phyloP scores from a whole-genome alignment of 2,113 vertebrate species.

The Zosterops pallidus region DNA sequence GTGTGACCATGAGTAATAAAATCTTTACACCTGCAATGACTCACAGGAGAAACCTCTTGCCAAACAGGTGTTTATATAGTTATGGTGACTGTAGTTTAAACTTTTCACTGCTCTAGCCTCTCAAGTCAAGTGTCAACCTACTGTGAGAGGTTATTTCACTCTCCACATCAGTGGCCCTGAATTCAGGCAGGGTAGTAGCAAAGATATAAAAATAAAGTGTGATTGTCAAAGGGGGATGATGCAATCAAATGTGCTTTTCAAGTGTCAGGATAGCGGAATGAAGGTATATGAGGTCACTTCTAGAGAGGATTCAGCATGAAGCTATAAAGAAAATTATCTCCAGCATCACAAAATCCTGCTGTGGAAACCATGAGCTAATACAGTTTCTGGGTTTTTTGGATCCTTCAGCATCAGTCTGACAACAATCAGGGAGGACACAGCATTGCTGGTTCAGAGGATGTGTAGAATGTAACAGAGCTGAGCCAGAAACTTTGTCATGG shows the following conservation, averaged over 20 bases:
- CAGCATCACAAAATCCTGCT: neutral
- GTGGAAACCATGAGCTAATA: neutral
- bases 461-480: neutral
- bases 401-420: neutral
- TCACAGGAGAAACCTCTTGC: conserved; percentile 37
- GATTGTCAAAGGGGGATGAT: neutral
- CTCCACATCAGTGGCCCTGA: conserved; percentile 13
- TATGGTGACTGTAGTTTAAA: conserved; percentile 28
- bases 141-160: neutral
- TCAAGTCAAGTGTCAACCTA: conserved; percentile 18
- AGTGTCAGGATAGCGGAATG: neutral
- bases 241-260: neutral
- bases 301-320: neutral
- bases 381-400: neutral
- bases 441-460: neutral
- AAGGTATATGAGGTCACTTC: neutral
- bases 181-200: conserved; percentile 32
- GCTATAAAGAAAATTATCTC: neutral
- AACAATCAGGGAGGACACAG: neutral
- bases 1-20: conserved; percentile 55
- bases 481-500: neutral
- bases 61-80: conserved; percentile 59
- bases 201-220: neutral
- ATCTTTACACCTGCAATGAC: conserved; percentile 61
- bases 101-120: neutral